phyloP scores from a whole-genome alignment of 1,140 invertebrate genomes.

The Ladona fulva region DNA sequence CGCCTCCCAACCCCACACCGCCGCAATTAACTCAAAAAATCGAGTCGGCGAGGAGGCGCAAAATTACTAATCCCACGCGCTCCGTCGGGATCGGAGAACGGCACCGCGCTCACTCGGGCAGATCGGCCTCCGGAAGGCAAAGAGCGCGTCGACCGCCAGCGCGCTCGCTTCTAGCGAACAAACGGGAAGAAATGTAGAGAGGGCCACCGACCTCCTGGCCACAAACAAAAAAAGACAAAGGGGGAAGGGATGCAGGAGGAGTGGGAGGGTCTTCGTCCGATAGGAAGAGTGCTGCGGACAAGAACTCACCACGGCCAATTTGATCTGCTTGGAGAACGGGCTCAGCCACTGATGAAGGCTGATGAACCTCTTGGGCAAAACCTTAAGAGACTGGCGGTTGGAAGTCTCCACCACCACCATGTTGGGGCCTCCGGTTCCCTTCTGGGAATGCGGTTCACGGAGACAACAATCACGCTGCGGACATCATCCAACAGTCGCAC shows the following conservation, averaged over 20 bases:
- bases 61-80: background rate
- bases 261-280: too few relatives aligned
- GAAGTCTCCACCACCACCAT: constrained; percentile 19
- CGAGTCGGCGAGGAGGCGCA: too few relatives aligned
- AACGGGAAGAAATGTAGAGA: too few relatives aligned
- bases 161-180: too few relatives aligned
- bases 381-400: constrained; percentile 46
- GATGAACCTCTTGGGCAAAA: constrained; percentile 78
- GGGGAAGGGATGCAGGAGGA: background rate
- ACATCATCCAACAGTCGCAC: too few relatives aligned
- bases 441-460: background rate
- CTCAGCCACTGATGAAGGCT: constrained; percentile 79
- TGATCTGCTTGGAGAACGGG: constrained; percentile 63
- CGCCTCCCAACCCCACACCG: too few relatives aligned
- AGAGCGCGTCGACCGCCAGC: background rate
- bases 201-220: too few relatives aligned
- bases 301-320: constrained; percentile 58
- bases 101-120: background rate
- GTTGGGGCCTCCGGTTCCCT: background rate
- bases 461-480: too few relatives aligned
- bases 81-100: background rate
- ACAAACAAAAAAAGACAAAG: too few relatives aligned
- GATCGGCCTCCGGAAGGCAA: background rate
- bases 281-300: background rate
- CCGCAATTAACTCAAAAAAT: too few relatives aligned